These are phyloP conservation scores for Torymus auratus DNA, from an alignment of 2,888 invertebrate genomes.

Conservation along the genomic window DNA sequence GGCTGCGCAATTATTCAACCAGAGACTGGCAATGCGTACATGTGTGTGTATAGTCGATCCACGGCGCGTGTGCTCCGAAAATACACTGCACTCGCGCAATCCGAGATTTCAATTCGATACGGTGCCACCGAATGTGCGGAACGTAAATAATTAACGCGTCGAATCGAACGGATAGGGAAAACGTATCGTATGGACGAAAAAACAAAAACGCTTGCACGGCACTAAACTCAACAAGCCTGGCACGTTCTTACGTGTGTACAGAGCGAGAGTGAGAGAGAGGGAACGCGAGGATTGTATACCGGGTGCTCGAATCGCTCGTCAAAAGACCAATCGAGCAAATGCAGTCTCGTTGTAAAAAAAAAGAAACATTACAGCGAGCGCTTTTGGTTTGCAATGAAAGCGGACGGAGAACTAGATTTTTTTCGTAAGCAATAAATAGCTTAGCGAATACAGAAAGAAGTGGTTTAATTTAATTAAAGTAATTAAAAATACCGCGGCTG, in stretches of 20 bases:
- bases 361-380: not conserved
- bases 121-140: not conserved
- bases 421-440: too few species aligned
- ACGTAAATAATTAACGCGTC: slow-evolving; percentile 32
- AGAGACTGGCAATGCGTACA: too few species aligned
- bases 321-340: too few species aligned
- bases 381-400: too few species aligned
- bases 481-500: too few species aligned
- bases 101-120: slow-evolving; percentile 27
- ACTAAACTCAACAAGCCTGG: slow-evolving; percentile 9
- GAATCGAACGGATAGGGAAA: slow-evolving; percentile 2
- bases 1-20: too few species aligned
- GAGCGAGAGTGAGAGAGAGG: too few species aligned
- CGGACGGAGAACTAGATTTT: too few species aligned
- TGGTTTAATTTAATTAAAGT: too few species aligned
- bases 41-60: not conserved
- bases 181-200: not conserved
- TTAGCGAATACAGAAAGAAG: too few species aligned
- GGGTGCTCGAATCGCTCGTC: not conserved
- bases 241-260: slow-evolving; percentile 16
- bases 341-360: not conserved
- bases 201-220: not conserved
- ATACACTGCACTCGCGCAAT: not conserved
- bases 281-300: not conserved
- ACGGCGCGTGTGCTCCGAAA: not conserved